Evolutionary conservation across 2,888 invertebrate genomes (phyloP).

Genomic region (Drosophila nr. medialis): DNA sequence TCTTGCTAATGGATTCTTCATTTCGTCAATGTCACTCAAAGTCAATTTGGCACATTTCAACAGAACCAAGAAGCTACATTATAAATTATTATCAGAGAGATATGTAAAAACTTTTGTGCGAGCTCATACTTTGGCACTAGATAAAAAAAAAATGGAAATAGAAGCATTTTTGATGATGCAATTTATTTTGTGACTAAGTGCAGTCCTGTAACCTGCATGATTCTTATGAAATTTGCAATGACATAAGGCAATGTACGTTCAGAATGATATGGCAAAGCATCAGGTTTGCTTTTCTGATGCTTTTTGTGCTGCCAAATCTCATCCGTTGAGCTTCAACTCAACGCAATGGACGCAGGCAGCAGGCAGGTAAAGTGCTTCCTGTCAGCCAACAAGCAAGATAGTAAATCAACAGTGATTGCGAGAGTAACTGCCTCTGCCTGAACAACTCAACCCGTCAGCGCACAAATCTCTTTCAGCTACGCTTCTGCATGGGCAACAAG

Average conservation of each 20-base stretch:
- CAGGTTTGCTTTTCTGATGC: slow-evolving; percentile 38
- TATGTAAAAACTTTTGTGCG: slow-evolving; percentile 23
- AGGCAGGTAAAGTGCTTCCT: not conserved
- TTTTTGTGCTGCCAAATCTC: slow-evolving; percentile 50
- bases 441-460: slow-evolving; percentile 31
- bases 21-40: slow-evolving; percentile 19
- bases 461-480: slow-evolving; percentile 30
- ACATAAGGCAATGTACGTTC: slow-evolving; percentile 17
- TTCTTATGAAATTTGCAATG: slow-evolving; percentile 45
- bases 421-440: slow-evolving; percentile 37
- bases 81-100: slow-evolving; percentile 14
- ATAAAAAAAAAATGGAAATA: slow-evolving; percentile 14
- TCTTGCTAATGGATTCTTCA: slow-evolving; percentile 14
- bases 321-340: slow-evolving; percentile 37
- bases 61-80: not conserved
- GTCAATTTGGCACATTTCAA: slow-evolving; percentile 13
- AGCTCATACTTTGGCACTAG: slow-evolving; percentile 23
- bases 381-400: slow-evolving; percentile 1
- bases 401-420: slow-evolving; percentile 59
- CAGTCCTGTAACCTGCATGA: slow-evolving; percentile 42
- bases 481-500: not conserved
- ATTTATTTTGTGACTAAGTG: slow-evolving; percentile 48
- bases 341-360: slow-evolving; percentile 21
- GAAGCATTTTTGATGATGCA: slow-evolving; percentile 39
- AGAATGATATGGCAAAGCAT: slow-evolving; percentile 19